phyloP scores from a whole-genome alignment of 1,140 invertebrate species.

The Bacillus rossius region DNA sequence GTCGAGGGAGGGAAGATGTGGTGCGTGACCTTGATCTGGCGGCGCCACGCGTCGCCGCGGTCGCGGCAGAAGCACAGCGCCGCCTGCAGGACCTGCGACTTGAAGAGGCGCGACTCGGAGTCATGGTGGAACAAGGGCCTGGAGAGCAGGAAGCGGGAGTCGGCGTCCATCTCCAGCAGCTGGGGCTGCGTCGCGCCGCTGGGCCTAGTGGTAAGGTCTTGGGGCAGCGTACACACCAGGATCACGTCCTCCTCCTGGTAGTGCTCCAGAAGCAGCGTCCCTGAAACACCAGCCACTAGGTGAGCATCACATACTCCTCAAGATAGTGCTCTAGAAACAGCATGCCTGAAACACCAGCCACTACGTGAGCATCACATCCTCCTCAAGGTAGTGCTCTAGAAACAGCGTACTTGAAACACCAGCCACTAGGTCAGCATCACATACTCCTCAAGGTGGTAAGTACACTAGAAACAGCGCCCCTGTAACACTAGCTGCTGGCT shows the following conservation, averaged over 20 bases:
- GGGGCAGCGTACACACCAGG: constrained; percentile 37
- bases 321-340: too few species aligned
- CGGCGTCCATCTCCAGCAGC: constrained; percentile 38
- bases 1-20: constrained; percentile 6
- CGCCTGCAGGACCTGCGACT: constrained; percentile 25
- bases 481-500: too few species aligned
- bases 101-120: constrained; percentile 24
- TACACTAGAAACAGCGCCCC: too few species aligned
- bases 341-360: too few species aligned
- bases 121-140: constrained; percentile 20
- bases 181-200: constrained; percentile 19
- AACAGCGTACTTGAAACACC: too few species aligned
- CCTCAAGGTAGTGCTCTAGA: too few species aligned
- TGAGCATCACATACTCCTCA: too few species aligned
- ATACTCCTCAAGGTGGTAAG: too few species aligned
- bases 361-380: too few species aligned
- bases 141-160: constrained; percentile 34
- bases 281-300: constrained; percentile 25
- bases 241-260: constrained; percentile 37
- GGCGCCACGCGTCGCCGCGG: constrained; percentile 25
- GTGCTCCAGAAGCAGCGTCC: constrained; percentile 34
- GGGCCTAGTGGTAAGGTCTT: constrained; percentile 18
- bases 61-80: constrained; percentile 23
- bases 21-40: constrained; percentile 23
- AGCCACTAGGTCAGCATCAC: too few species aligned